These are phyloP conservation scores for Pseudotriccus pelzelni DNA, from an alignment of 2,797 vertebrate species.

Conservation along the genomic window DNA sequence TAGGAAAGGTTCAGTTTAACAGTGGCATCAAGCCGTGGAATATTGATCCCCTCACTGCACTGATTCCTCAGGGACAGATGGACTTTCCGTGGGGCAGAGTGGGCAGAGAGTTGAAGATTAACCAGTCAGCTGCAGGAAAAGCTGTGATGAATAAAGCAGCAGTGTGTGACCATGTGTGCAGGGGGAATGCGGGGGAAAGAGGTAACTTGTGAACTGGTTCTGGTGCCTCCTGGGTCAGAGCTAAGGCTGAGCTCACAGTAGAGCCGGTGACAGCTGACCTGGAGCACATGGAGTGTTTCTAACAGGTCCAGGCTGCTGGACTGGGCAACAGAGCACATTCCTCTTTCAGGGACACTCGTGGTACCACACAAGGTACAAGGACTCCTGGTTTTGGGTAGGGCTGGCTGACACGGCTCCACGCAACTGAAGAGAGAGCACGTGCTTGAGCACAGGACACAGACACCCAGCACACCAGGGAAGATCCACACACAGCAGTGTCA, in stretches of 20 bases:
- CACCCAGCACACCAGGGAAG: neutral
- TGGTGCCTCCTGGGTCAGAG: neutral
- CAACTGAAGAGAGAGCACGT: neutral
- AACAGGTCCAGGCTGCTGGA: neutral
- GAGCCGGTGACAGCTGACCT: neutral
- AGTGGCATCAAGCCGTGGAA: neutral
- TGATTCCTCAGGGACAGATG: neutral
- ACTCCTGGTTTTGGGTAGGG: neutral
- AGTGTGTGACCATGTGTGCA: neutral
- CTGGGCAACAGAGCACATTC: rapidly evolving
- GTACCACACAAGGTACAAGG: rapidly evolving
- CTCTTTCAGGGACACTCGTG: neutral
- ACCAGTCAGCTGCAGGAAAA: neutral
- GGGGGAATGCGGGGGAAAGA: neutral
- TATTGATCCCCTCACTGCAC: neutral
- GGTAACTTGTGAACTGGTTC: neutral
- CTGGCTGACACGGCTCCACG: rapidly evolving
- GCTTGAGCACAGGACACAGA: neutral
- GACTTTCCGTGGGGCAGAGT: neutral
- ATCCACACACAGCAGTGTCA: neutral
- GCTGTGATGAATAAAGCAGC: neutral
- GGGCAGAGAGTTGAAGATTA: neutral
- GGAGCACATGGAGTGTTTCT: neutral
- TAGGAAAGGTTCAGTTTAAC: neutral
- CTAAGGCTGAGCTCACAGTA: neutral